phyloP scores from a whole-genome alignment of 2,888 invertebrate species.

The Lasioglossum pauxillum region DNA sequence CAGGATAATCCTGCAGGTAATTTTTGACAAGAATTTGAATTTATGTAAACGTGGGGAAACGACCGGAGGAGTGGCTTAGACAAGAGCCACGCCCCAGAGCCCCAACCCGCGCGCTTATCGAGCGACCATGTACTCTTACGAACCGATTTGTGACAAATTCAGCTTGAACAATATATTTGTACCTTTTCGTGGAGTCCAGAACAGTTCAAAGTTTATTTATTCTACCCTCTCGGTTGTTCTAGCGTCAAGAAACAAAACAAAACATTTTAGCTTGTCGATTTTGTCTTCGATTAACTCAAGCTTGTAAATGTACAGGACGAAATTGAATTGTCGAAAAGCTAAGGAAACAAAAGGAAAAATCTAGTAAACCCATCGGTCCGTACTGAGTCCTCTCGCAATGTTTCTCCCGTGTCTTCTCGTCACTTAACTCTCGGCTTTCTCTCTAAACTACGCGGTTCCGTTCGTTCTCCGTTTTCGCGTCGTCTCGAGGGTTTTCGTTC shows the following conservation, averaged over 20 bases:
- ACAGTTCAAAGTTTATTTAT: not conserved
- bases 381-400: not conserved
- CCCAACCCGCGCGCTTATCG: not conserved
- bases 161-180: not conserved
- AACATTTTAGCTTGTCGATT: not conserved
- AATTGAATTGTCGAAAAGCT: not conserved
- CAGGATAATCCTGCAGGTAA: not conserved
- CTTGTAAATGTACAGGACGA: not conserved
- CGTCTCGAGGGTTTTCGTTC: conserved; percentile 1
- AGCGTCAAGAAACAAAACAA: not conserved
- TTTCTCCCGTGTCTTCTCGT: conserved; percentile 25
- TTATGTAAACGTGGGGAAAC: not conserved
- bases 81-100: not conserved
- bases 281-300: not conserved
- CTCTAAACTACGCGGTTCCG: conserved; percentile 11
- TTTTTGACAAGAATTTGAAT: not conserved
- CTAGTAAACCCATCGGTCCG: not conserved
- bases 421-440: conserved; percentile 33
- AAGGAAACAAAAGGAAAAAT: not conserved
- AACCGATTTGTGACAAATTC: not conserved
- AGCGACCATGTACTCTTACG: not conserved
- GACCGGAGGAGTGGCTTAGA: not conserved
- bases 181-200: not conserved
- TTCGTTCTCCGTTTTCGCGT: not conserved
- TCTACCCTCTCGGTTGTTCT: not conserved